Base-by-base conservation (phyloP, 2,797 vertebrate genomes). In the Hozukius guyotensis region DNA sequence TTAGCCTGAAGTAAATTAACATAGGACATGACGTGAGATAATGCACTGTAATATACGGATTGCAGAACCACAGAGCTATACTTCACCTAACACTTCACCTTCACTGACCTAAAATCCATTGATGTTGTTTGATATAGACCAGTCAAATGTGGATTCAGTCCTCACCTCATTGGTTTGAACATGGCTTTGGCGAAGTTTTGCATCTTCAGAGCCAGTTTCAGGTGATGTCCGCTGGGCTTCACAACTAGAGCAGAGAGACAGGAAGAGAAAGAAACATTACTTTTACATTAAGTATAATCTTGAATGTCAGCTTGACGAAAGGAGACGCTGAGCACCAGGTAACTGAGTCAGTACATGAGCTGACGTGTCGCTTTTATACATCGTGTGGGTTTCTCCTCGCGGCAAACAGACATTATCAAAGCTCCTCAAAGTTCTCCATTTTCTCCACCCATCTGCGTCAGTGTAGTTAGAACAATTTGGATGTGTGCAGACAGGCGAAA, bases 121-220 rank as follows among this genome's bases (percentile, higher is more conserved):
- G 52, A 49, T 34, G 5, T 3, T 18, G 52, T 57, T 20, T 67
- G 29, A 56, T 65, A 13, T 16, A 4, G 12, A 77, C 4, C 8
- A 29, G 4, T 24, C 8, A 22, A 31, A 55, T 13, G 73, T 38
- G n/a, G 31, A 65, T 25, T 73, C 18, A 34, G 52, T 49, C 25
- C 96, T 97, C 96, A 99, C 98, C 97, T 99, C 97, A 98, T 99
- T 42, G 98, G 98, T 89, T 99, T 99, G 92, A 98, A 99, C 98
- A 99, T 99, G 89, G 96, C 97, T 89, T 99, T 99, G 55, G 97
- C 97, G 11, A 97, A 97, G 91, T 99, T 97, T 2, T 95, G 93
- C 93, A 99, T 96, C 75, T 97, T 96, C 87, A 99, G 93, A 38
- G 98, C 95, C 90, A 99, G 92, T 88, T 99, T 99, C 90, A 99